Conservation (phyloP, 2,797 vertebrate species). For the Capromys pilorides region DNA sequence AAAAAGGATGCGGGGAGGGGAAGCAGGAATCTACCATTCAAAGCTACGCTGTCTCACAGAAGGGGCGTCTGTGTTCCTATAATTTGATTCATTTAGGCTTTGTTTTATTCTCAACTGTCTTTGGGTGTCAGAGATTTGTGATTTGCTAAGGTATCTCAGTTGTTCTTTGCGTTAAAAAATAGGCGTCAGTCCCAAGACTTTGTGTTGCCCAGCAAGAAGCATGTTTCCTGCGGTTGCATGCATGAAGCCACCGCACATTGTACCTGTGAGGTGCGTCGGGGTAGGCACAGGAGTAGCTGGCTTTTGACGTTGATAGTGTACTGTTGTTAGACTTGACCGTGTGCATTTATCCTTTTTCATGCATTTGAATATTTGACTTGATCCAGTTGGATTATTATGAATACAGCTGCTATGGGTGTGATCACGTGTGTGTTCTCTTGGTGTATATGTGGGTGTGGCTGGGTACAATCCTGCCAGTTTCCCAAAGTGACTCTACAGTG, state of each 20-base stretch:
- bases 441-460: not conserved
- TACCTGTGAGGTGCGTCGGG: not conserved
- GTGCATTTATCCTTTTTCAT: not conserved
- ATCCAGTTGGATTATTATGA: not conserved
- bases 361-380: not conserved
- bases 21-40: not conserved
- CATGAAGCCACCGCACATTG: not conserved
- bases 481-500: not conserved
- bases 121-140: not conserved
- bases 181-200: not conserved
- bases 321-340: not conserved
- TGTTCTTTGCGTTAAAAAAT: not conserved
- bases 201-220: not conserved
- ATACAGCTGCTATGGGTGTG: not conserved
- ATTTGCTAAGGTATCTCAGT: not conserved
- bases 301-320: slow-evolving; percentile 22
- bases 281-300: not conserved
- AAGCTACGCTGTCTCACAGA: not conserved
- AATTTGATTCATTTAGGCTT: not conserved
- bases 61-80: not conserved
- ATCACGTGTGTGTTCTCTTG: not conserved
- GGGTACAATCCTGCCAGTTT: not conserved
- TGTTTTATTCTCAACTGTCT: slow-evolving; percentile 11
- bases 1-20: not conserved
- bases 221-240: not conserved